Base-by-base conservation (phyloP, 1,140 invertebrate genomes). In the Drosophila elegans region DNA sequence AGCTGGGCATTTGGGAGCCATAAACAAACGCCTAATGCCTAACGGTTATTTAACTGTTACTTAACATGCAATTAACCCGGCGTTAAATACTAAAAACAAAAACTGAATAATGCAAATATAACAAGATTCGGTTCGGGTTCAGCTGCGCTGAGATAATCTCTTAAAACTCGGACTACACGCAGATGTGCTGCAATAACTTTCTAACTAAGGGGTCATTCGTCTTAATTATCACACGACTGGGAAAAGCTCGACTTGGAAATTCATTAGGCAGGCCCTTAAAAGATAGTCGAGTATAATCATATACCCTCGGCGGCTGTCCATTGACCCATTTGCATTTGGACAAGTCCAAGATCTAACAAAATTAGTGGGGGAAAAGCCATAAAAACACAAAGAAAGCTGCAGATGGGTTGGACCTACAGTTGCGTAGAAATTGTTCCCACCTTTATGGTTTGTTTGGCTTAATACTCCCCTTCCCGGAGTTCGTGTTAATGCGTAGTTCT, bases 161-260 rank as follows among this genome's bases (percentile, higher is more conserved):
- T 39, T 9, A 48, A 61, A 62, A 42, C 60, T 59, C 61, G 48
- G 48, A 68, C 44, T 57, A 52, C 62, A 29, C 54, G 49, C 53
- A 57, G 66, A 82, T 88, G 74, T 88, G 83, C 69, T 83, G 82
- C 79, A 88, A 86, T 88, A 86, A 88, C 83, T 88, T 88, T 88
- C 83, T 79, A 85, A 78, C 62, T 54, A 71, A 36, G 63, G 60
- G 84, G 83, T 88, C 83, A 89, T 88, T 89, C 83, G 81, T 88
- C 83, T 88, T 88, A 88, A 89, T 88, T 88, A 88, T 89, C 79
- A 88, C 83, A 73, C 60, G 67, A 64, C 55, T 77, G 78, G 74
- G 68, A 76, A 88, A 83, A 82, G 57, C 64, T 11, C 11, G 10
- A 32, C 56, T 72, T 66, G 44, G 67, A 78, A 73, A 86, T 86